phyloP scores from a whole-genome alignment of 2,888 invertebrate genomes.

The Cheilosia urbana region DNA sequence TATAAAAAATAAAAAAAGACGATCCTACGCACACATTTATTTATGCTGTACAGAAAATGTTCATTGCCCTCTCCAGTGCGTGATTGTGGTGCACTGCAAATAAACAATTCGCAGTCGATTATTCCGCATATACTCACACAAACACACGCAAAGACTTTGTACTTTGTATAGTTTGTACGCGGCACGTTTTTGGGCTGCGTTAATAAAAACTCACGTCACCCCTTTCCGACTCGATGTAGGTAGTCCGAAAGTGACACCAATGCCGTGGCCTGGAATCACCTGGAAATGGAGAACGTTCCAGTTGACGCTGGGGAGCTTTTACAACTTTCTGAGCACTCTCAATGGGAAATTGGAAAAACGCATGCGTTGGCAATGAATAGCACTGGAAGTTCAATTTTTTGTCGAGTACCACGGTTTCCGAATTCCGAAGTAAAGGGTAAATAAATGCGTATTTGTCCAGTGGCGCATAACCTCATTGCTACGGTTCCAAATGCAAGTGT shows the following conservation, averaged over 20 bases:
- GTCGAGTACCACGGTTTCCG: conserved; percentile 38
- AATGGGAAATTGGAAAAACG: conserved; percentile 33
- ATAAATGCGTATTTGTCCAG: conserved; percentile 45
- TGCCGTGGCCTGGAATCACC: conserved; percentile 58
- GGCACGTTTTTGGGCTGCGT: conserved; percentile 59
- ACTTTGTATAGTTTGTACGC: conserved; percentile 64
- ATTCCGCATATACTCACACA: conserved; percentile 5
- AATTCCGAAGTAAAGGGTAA: conserved; percentile 56
- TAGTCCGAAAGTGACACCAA: conserved; percentile 51
- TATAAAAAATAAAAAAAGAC: conserved; percentile 1
- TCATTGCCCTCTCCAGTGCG: conserved; percentile 65
- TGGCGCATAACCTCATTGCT: conserved; percentile 31
- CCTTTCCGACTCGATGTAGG: conserved; percentile 18
- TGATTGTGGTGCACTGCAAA: conserved; percentile 62
- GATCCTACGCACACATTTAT: conserved; percentile 14
- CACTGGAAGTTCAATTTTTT: conserved; percentile 50
- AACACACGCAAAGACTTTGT: conserved; percentile 47
- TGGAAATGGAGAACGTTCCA: conserved; percentile 51
- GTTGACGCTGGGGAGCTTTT: conserved; percentile 40
- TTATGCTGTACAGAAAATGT: conserved; percentile 25
- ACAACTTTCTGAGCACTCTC: conserved; percentile 22
- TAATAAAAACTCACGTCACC: conserved; percentile 63
- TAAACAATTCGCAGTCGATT: conserved; percentile 59
- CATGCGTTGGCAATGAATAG: conserved; percentile 43
- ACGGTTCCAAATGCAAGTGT: background rate